phyloP scores from a whole-genome alignment of 2,888 invertebrate species.

The Micropterix aruncella region DNA sequence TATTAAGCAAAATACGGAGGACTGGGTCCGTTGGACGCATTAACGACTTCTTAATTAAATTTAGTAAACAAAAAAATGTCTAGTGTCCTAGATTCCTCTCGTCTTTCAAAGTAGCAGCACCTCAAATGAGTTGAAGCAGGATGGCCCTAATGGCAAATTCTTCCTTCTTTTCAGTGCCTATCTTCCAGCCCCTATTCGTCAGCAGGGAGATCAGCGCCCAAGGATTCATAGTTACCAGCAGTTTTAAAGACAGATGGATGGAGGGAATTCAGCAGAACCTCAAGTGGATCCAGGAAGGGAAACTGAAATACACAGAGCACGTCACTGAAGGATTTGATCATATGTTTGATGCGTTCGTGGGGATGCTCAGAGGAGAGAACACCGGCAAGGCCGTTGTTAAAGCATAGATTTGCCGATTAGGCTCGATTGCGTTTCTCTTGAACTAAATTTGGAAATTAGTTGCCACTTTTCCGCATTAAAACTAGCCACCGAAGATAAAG shows the following conservation, averaged over 20 bases:
- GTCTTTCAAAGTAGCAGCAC: slow-evolving; percentile 38
- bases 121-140: not conserved
- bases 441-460: no score
- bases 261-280: slow-evolving; percentile 50
- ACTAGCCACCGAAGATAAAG: no score
- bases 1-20: no score
- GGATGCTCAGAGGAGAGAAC: slow-evolving; percentile 49
- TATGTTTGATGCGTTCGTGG: slow-evolving; percentile 53
- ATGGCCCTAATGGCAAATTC: not conserved
- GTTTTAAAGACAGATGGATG: slow-evolving; percentile 44
- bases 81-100: no score
- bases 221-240: slow-evolving; percentile 41
- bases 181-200: slow-evolving; percentile 44
- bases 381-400: slow-evolving; percentile 57
- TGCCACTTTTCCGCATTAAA: no score
- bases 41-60: no score
- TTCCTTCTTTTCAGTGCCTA: slow-evolving; percentile 21
- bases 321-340: slow-evolving; percentile 59
- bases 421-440: no score
- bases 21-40: no score
- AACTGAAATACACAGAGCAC: slow-evolving; percentile 54
- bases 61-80: no score
- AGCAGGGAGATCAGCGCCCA: slow-evolving; percentile 51
- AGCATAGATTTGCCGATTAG: no score
- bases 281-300: slow-evolving; percentile 52